These are phyloP conservation scores for Polyommatus icarus DNA, from an alignment of 2,888 invertebrate species.

Conservation along the genomic window DNA sequence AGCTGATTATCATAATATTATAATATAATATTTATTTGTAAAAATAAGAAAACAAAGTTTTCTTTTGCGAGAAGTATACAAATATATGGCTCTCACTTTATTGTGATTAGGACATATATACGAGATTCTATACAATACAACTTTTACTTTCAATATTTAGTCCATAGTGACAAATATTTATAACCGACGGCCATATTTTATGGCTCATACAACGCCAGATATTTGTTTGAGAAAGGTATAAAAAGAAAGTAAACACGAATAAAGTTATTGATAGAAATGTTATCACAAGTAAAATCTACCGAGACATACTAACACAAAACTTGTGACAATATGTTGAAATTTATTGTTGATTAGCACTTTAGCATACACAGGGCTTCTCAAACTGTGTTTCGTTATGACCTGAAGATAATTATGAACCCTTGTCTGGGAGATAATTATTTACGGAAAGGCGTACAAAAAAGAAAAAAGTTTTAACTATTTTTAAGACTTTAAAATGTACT, in stretches of 20 bases:
- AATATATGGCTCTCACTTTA: too few species aligned
- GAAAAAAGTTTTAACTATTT: too few species aligned
- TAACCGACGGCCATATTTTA: neutral
- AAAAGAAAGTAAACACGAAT: conserved; percentile 4
- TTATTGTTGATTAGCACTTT: neutral
- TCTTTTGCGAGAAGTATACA: neutral
- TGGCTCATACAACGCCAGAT: conserved; percentile 3
- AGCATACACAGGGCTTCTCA: neutral
- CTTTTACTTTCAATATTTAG: neutral
- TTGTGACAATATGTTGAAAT: neutral
- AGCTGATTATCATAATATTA: too few species aligned
- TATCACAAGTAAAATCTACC: neutral
- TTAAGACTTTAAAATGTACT: too few species aligned
- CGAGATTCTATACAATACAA: neutral
- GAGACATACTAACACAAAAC: neutral
- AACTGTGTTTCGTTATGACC: neutral
- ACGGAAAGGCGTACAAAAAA: too few species aligned
- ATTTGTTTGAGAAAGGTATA: neutral
- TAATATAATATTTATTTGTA: too few species aligned
- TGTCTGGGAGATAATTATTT: too few species aligned
- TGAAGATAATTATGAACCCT: neutral
- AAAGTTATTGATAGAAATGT: neutral
- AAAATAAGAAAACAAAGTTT: neutral
- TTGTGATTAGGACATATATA: neutral
- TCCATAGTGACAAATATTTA: neutral